phyloP scores from a whole-genome alignment of 2,113 vertebrate genomes.

The Pollimyrus isidori region DNA sequence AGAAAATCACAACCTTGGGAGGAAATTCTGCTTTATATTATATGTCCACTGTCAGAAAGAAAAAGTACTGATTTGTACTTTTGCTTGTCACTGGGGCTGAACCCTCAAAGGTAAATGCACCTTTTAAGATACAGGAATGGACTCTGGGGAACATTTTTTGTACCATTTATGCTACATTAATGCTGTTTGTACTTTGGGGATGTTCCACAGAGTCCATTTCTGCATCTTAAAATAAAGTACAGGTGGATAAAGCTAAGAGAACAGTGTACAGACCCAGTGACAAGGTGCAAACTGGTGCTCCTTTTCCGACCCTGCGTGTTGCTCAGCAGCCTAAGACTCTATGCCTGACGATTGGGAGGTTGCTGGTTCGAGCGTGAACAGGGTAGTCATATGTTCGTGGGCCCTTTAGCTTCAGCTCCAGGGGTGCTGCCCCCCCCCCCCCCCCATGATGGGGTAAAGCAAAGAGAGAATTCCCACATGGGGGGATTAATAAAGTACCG shows the following conservation, averaged over 20 bases:
- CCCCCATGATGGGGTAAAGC: not conserved
- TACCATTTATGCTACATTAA: too few species aligned
- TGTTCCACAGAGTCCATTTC: not conserved
- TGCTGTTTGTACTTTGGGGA: not conserved
- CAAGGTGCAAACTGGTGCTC: not conserved
- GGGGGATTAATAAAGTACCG: not conserved
- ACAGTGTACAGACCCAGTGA: not conserved
- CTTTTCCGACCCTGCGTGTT: not conserved
- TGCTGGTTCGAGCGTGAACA: not conserved
- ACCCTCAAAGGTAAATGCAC: too few species aligned
- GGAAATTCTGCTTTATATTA: not conserved
- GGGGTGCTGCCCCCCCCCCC: not conserved
- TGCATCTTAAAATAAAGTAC: not conserved
- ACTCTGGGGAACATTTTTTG: too few species aligned
- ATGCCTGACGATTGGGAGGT: not conserved
- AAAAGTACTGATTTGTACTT: not conserved
- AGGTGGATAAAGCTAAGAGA: not conserved
- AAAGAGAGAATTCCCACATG: not conserved
- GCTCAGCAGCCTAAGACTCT: not conserved
- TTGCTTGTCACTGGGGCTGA: not conserved
- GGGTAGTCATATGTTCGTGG: not conserved
- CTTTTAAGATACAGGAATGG: too few species aligned
- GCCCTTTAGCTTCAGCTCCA: not conserved
- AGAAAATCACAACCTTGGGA: not conserved
- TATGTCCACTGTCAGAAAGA: not conserved